These are phyloP conservation scores for Cistogaster globosa DNA, from an alignment of 2,888 invertebrate species.

Conservation along the genomic window DNA sequence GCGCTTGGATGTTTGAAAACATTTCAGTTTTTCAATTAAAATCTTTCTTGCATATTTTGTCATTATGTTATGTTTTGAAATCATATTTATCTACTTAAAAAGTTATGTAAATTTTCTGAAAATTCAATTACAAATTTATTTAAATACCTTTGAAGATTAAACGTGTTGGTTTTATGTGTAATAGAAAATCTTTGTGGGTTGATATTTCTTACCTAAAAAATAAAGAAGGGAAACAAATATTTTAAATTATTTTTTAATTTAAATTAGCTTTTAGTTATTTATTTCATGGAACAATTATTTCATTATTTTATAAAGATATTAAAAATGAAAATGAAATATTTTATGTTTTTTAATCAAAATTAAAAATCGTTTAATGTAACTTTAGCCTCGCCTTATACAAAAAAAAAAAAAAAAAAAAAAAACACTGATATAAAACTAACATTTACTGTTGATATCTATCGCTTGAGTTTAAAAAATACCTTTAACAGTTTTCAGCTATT, in stretches of 20 bases:
- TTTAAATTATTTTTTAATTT: conserved; percentile 16
- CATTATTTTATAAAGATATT: too few relatives aligned
- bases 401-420: too few relatives aligned
- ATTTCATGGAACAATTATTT: too few relatives aligned
- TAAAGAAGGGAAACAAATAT: conserved; percentile 16
- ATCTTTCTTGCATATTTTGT: conserved; percentile 14
- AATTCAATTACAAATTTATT: conserved; percentile 60
- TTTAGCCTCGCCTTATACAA: too few relatives aligned
- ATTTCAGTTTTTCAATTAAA: conserved; percentile 44
- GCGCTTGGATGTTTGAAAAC: neutral
- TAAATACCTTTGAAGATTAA: conserved; percentile 63
- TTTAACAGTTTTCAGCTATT: too few relatives aligned
- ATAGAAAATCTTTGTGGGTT: neutral
- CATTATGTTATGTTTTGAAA: conserved; percentile 36
- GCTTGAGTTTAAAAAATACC: too few relatives aligned
- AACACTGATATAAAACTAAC: too few relatives aligned
- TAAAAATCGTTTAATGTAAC: too few relatives aligned
- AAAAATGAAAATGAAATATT: too few relatives aligned
- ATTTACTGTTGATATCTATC: too few relatives aligned
- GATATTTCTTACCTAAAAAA: conserved; percentile 42
- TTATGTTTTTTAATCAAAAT: too few relatives aligned
- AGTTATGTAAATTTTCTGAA: conserved; percentile 48
- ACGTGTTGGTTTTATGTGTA: conserved; percentile 5
- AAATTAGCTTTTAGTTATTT: neutral
- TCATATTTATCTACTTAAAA: conserved; percentile 51